These are phyloP conservation scores for Phenganax subtilis DNA, from an alignment of 92 coral and sea anemone species.

Conservation along the genomic window DNA sequence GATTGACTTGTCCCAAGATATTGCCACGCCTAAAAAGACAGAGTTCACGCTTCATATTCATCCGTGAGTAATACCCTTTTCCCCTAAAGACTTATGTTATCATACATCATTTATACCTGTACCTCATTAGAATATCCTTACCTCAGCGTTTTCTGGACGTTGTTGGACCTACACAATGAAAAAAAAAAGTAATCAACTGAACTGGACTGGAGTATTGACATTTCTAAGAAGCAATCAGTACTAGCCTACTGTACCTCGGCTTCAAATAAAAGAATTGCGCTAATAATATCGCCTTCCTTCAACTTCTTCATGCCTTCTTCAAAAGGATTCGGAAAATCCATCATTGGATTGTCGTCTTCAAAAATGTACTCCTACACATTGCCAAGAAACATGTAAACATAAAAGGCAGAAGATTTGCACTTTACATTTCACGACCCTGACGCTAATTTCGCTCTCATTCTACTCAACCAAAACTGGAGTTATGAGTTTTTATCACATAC, in stretches of 20 bases:
- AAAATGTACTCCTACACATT: conserved; percentile 67
- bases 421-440: too few relatives aligned
- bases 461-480: too few relatives aligned
- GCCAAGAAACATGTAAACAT: too few relatives aligned
- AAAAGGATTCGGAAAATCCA: conserved; percentile 88
- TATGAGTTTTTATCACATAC: too few relatives aligned
- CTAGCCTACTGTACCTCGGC: conserved; percentile 62
- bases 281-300: conserved; percentile 82
- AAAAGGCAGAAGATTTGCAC: too few relatives aligned
- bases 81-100: background rate
- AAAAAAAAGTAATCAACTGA: background rate
- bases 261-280: conserved; percentile 89
- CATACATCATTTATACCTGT: background rate
- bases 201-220: background rate
- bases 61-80: background rate
- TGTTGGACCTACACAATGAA: conserved; percentile 58
- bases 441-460: too few relatives aligned
- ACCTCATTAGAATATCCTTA: conserved; percentile 1
- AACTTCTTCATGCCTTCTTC: conserved; percentile 94
- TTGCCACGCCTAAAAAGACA: conserved; percentile 78
- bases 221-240: background rate
- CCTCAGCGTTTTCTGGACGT: conserved; percentile 91
- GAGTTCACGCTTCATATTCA: background rate
- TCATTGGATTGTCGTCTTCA: conserved; percentile 86
- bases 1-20: conserved; percentile 96